phyloP scores from a whole-genome alignment of 2,888 invertebrate species.

The Drosophila prostipennis region DNA sequence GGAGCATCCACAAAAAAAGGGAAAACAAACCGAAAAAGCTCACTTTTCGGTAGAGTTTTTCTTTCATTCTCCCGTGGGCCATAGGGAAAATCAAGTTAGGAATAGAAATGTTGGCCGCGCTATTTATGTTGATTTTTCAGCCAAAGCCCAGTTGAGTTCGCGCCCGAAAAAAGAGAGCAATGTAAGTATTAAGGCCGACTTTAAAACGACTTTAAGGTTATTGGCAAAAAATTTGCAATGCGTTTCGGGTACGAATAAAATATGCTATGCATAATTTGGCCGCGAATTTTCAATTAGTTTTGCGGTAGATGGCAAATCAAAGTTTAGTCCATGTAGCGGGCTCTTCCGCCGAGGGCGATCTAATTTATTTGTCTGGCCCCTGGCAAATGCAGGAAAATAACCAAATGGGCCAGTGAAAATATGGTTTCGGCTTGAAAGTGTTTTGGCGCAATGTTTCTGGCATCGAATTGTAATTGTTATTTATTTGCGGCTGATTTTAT shows the following conservation, averaged over 20 bases:
- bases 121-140: slow-evolving; percentile 79
- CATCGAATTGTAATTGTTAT: slow-evolving; percentile 71
- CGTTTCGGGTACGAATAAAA: slow-evolving; percentile 8
- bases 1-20: slow-evolving; percentile 17
- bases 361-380: slow-evolving; percentile 75
- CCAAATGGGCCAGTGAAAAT: slow-evolving; percentile 35
- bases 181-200: slow-evolving; percentile 66
- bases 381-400: slow-evolving; percentile 39
- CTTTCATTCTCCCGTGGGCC: slow-evolving; percentile 32
- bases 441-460: slow-evolving; percentile 37
- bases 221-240: not conserved
- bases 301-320: slow-evolving; percentile 53
- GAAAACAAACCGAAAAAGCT: slow-evolving; percentile 39
- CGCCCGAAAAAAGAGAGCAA: slow-evolving; percentile 52
- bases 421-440: slow-evolving; percentile 38
- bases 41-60: slow-evolving; percentile 28
- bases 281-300: slow-evolving; percentile 48
- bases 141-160: slow-evolving; percentile 52
- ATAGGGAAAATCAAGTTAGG: slow-evolving; percentile 72
- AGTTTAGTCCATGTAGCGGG: slow-evolving; percentile 34
- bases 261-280: slow-evolving; percentile 61
- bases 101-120: slow-evolving; percentile 76
- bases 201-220: slow-evolving; percentile 19
- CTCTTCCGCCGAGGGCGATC: slow-evolving; percentile 46
- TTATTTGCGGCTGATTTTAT: slow-evolving; percentile 72